These are phyloP conservation scores for Rhabdornis inornatus DNA, from an alignment of 2,113 vertebrate species.

Conservation along the genomic window DNA sequence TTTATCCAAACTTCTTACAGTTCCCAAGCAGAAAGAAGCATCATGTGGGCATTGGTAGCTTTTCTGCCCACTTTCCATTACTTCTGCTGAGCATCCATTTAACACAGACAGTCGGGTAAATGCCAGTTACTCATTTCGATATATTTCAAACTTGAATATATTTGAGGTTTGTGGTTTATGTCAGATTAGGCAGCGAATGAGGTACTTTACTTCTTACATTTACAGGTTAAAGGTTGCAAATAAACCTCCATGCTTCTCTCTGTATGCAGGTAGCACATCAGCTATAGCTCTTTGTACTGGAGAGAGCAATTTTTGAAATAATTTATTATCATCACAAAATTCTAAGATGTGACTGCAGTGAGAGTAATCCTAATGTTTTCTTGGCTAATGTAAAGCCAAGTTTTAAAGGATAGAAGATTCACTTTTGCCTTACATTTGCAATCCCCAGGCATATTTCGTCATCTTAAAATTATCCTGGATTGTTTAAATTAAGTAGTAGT, in stretches of 20 bases:
- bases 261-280: not conserved
- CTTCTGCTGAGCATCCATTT: not conserved
- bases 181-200: not conserved
- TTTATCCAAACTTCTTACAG: not conserved
- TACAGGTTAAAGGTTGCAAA: not conserved
- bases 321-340: conserved; percentile 22
- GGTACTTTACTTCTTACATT: not conserved
- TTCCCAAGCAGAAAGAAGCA: not conserved
- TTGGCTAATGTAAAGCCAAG: not conserved
- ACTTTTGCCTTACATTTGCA: conserved; percentile 36
- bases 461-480: conserved; percentile 5
- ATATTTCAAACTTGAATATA: not conserved
- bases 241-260: not conserved
- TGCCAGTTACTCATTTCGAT: not conserved
- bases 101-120: not conserved
- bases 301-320: not conserved
- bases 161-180: not conserved
- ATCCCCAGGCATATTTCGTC: not conserved
- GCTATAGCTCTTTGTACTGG: not conserved
- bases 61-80: not conserved
- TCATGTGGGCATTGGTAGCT: not conserved
- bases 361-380: not conserved
- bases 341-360: not conserved
- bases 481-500: conserved; percentile 29
- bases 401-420: conserved; percentile 14